These are phyloP conservation scores for Cyclargus thomasi DNA, from an alignment of 1,140 invertebrate genomes.

Conservation along the genomic window DNA sequence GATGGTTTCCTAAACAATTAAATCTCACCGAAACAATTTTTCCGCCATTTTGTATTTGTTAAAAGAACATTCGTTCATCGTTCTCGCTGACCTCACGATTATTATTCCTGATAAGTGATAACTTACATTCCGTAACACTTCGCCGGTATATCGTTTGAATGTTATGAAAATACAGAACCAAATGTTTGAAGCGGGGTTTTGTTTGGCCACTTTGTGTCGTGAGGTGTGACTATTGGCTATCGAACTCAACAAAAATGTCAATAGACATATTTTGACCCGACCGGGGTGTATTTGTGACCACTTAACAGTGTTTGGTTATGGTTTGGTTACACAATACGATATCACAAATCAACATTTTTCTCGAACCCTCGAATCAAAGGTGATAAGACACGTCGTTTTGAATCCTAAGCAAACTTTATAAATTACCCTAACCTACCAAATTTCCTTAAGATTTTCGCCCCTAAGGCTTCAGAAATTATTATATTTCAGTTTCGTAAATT, in stretches of 20 bases:
- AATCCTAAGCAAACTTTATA: background rate
- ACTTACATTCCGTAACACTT: background rate
- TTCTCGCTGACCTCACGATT: no score
- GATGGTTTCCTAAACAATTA: no score
- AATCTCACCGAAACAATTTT: no score
- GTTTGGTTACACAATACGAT: background rate
- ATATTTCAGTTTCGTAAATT: no score
- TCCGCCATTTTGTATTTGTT: no score
- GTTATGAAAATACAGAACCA: background rate
- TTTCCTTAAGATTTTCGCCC: no score
- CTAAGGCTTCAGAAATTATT: no score
- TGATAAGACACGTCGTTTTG: constrained; percentile 8
- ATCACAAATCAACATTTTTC: background rate
- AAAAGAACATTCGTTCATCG: no score
- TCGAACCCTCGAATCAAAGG: background rate
- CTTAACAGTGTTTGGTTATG: background rate
- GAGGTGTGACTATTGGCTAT: constrained; percentile 58
- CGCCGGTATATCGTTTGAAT: background rate
- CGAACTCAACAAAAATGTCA: constrained; percentile 34
- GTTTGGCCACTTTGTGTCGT: constrained; percentile 60
- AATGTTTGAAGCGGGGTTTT: constrained; percentile 15
- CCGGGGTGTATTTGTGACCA: background rate
- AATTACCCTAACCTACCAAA: no score
- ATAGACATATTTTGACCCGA: background rate
- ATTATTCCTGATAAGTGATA: no score